These are phyloP conservation scores for Philypnodon macrostomus DNA, from an alignment of 2,797 vertebrate genomes.

Conservation along the genomic window DNA sequence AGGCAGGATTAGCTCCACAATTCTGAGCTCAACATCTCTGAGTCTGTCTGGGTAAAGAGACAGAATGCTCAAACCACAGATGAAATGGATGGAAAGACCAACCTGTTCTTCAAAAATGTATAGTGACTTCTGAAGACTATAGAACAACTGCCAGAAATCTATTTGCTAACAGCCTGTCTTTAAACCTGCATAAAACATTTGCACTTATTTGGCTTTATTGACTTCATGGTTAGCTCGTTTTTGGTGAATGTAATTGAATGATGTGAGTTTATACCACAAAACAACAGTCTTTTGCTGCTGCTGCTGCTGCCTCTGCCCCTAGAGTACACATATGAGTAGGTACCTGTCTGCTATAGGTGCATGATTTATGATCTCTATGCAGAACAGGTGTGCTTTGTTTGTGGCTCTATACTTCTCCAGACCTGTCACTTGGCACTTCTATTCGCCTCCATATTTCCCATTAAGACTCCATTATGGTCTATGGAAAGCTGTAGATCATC, in stretches of 20 bases:
- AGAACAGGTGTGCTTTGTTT: constrained; percentile 64
- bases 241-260: constrained; percentile 32
- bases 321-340: constrained; percentile 45
- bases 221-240: constrained; percentile 11
- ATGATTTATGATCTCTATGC: constrained; percentile 71
- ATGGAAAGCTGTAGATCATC: constrained; percentile 41
- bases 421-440: constrained; percentile 53
- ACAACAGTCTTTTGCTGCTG: constrained; percentile 19
- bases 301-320: constrained; percentile 29
- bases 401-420: constrained; percentile 41
- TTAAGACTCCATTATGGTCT: constrained; percentile 30
- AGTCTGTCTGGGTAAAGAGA: too few species aligned
- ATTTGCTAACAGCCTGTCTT: too few species aligned
- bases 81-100: too few species aligned
- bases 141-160: too few species aligned
- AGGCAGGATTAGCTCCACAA: too few species aligned
- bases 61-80: too few species aligned
- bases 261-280: constrained; percentile 31
- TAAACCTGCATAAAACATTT: too few species aligned
- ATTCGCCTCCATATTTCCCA: constrained; percentile 47
- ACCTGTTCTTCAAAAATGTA: too few species aligned
- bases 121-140: too few species aligned
- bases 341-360: constrained; percentile 57
- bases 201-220: constrained; percentile 16
- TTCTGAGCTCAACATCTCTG: too few species aligned